phyloP scores from a whole-genome alignment of 2,888 invertebrate genomes.

The Pollenia amentaria region DNA sequence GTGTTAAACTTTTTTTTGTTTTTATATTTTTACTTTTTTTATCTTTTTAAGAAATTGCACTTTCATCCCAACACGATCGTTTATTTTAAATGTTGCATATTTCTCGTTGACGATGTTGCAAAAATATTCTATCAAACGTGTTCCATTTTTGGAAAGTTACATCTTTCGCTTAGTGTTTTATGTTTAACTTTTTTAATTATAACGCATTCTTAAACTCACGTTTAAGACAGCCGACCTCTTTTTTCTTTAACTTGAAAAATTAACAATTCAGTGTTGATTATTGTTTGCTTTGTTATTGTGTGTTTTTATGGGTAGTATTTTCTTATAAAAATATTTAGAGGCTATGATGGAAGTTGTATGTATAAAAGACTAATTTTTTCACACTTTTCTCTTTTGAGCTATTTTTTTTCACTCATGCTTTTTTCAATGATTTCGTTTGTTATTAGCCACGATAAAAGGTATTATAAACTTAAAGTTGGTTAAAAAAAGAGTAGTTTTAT shows the following conservation, averaged over 20 bases:
- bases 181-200: constrained; percentile 30
- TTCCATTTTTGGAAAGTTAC: constrained; percentile 60
- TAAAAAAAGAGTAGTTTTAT: background rate
- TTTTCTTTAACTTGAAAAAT: constrained; percentile 15
- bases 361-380: background rate
- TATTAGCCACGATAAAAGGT: background rate
- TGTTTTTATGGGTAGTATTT: background rate
- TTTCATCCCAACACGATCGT: constrained; percentile 65
- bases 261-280: constrained; percentile 29
- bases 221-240: constrained; percentile 56
- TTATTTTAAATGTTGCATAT: constrained; percentile 20
- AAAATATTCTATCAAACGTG: constrained; percentile 53
- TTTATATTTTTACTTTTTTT: constrained; percentile 20
- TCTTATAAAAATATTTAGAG: constrained; percentile 18
- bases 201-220: constrained; percentile 67
- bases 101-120: constrained; percentile 12
- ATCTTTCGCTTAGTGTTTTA: constrained; percentile 13
- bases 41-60: constrained; percentile 62
- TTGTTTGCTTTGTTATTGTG: constrained; percentile 9
- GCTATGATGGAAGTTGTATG: background rate
- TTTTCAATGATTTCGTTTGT: no score
- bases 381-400: constrained; percentile 27
- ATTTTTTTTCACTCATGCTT: background rate
- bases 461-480: background rate
- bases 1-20: constrained; percentile 25